Evolutionary conservation across 1,140 invertebrate species (phyloP).

Genomic region (Asbolus verrucosus): DNA sequence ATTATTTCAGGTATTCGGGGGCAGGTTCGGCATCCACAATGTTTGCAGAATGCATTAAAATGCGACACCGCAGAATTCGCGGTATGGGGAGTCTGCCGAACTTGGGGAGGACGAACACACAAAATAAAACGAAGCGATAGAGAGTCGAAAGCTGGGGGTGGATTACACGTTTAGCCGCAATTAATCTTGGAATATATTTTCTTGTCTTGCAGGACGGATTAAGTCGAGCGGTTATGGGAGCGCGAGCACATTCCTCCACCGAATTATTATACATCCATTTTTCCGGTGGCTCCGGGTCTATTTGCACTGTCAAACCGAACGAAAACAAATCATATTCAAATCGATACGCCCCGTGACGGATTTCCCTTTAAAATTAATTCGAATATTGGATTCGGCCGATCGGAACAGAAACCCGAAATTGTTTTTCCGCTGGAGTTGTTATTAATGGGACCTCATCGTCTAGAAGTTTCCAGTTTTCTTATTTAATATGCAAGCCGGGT

Average conservation of each 20-base stretch:
- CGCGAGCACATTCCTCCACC: no score
- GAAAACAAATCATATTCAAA: slow-evolving; percentile 11
- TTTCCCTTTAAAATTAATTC: background rate
- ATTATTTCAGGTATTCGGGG: slow-evolving; percentile 2
- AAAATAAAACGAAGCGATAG: no score
- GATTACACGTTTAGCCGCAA: no score
- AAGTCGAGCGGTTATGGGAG: no score
- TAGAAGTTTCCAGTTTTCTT: slow-evolving; percentile 28
- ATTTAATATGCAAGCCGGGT: slow-evolving; percentile 8
- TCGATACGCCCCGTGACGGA: slow-evolving; percentile 6
- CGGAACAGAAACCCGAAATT: background rate
- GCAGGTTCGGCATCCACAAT: background rate
- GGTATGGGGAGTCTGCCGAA: background rate
- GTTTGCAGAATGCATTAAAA: background rate
- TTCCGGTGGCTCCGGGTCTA: background rate
- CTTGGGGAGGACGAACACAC: background rate
- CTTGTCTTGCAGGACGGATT: no score
- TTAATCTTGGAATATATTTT: no score
- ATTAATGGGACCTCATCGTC: slow-evolving; percentile 12
- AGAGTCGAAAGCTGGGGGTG: no score
- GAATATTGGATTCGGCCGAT: no score
- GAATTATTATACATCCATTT: no score
- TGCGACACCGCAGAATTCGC: background rate
- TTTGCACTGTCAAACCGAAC: background rate
- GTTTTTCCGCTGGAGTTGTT: slow-evolving; percentile 12